phyloP scores from a whole-genome alignment of 2,888 invertebrate species.

The Cheiracanthium punctorium region DNA sequence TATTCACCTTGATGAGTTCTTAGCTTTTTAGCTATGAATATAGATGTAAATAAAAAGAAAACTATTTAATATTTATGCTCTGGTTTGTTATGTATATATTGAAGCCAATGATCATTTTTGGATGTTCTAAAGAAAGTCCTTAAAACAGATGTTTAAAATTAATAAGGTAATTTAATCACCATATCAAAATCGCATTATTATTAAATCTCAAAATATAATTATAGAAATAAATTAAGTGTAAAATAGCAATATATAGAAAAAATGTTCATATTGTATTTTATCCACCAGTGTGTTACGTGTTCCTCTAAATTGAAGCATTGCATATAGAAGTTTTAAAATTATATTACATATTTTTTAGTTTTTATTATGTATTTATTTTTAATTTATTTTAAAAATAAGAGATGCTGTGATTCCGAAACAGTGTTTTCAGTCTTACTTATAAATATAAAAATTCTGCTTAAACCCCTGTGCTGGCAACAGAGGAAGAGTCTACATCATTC shows the following conservation, averaged over 20 bases:
- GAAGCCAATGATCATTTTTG: background rate
- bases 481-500: slow-evolving; percentile 22
- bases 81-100: slow-evolving; percentile 13
- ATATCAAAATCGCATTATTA: slow-evolving; percentile 15
- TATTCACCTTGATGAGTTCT: background rate
- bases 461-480: slow-evolving; percentile 53
- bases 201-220: slow-evolving; percentile 10
- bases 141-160: slow-evolving; percentile 1
- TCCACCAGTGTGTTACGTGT: slow-evolving; percentile 1
- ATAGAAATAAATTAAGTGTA: slow-evolving; percentile 14
- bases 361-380: slow-evolving; percentile 3
- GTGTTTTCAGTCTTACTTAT: no score
- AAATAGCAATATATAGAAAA: slow-evolving; percentile 13
- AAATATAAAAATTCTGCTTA: background rate
- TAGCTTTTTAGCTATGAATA: background rate
- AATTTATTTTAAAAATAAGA: background rate
- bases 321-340: background rate
- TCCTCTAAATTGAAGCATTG: background rate
- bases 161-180: background rate
- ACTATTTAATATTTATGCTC: slow-evolving; percentile 1
- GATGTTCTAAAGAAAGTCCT: background rate
- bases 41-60: slow-evolving; percentile 7
- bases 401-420: slow-evolving; percentile 9
- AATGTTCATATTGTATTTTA: slow-evolving; percentile 12
- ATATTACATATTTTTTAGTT: background rate